phyloP scores from a whole-genome alignment of 2,888 invertebrate genomes.

The Leucoma salicis region DNA sequence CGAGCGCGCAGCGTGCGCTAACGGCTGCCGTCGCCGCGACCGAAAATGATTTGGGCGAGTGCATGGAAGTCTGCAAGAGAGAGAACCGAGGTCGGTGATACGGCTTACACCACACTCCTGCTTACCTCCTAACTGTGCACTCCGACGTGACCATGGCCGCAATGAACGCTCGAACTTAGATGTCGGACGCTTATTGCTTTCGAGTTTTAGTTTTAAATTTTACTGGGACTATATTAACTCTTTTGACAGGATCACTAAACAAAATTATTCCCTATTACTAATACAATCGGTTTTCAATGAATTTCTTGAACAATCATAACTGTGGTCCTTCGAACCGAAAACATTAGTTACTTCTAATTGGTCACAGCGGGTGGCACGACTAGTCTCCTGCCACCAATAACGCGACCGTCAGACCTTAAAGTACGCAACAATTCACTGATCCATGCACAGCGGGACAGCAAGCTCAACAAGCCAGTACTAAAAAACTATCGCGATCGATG shows the following conservation, averaged over 20 bases:
- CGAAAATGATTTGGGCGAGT: slow-evolving; percentile 88
- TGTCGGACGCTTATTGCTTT: not conserved
- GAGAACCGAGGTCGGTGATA: slow-evolving; percentile 64
- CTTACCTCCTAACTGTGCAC: not conserved
- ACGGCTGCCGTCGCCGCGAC: slow-evolving; percentile 81
- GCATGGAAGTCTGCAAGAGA: slow-evolving; percentile 89
- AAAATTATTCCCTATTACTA: not conserved
- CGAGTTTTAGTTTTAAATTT: not conserved
- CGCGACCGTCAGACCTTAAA: not conserved
- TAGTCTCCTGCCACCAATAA: no score
- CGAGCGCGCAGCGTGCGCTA: slow-evolving; percentile 69
- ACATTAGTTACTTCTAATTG: no score
- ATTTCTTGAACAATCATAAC: no score
- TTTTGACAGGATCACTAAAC: no score
- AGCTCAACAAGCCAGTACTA: slow-evolving; percentile 36
- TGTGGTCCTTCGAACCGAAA: not conserved
- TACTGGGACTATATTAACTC: no score
- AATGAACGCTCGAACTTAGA: not conserved
- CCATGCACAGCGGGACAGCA: slow-evolving; percentile 48
- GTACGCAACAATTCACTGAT: slow-evolving; percentile 24
- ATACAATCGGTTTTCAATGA: not conserved
- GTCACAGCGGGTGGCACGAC: no score
- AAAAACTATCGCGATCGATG: slow-evolving; percentile 18
- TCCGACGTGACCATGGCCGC: not conserved
- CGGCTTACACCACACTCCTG: slow-evolving; percentile 28